Conservation (phyloP, 37 sponge, comb jelly and placozoan species). For the Bolinopsis microptera region DNA sequence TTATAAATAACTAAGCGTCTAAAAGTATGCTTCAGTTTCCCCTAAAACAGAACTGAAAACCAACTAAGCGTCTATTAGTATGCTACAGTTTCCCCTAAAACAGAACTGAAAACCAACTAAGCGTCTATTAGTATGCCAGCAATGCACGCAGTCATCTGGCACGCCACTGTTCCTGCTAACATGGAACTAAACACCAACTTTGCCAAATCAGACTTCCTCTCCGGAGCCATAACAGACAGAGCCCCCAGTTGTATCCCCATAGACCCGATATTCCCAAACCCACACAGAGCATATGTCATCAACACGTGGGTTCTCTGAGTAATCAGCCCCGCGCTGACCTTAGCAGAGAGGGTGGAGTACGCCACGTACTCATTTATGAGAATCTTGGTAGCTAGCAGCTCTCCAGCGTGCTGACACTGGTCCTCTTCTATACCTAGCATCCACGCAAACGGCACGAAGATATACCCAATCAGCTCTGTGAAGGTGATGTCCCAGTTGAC, state of each 20-base stretch:
- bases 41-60: too few species aligned
- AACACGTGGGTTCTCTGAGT: constrained; percentile 1
- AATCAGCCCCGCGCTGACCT: background rate
- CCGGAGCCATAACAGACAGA: constrained; percentile 61
- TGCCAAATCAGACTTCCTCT: constrained; percentile 49
- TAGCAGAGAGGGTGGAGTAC: background rate
- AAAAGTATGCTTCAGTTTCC: too few species aligned
- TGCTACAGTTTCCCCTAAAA: constrained; percentile 56
- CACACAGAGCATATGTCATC: constrained; percentile 38
- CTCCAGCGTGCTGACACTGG: constrained; percentile 31
- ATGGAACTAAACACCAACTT: constrained; percentile 61
- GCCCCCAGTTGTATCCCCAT: constrained; percentile 62
- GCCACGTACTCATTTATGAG: constrained; percentile 63
- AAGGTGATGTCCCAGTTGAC: constrained; percentile 57
- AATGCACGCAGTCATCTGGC: constrained; percentile 66
- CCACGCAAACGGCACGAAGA: constrained; percentile 66
- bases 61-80: too few species aligned
- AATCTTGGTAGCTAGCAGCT: constrained; percentile 34
- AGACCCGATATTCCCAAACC: constrained; percentile 36
- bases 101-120: constrained; percentile 49
- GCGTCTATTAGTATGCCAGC: constrained; percentile 59
- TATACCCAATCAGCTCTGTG: constrained; percentile 26
- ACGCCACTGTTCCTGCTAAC: constrained; percentile 63
- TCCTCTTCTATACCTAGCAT: constrained; percentile 59
- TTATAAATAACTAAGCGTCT: too few species aligned